Percentiles rank a stretch among this genome's conserved stretches.
Conservation (phyloP, 2,113 vertebrate genomes). For the Cyprinodon brontotheroides region DNA sequence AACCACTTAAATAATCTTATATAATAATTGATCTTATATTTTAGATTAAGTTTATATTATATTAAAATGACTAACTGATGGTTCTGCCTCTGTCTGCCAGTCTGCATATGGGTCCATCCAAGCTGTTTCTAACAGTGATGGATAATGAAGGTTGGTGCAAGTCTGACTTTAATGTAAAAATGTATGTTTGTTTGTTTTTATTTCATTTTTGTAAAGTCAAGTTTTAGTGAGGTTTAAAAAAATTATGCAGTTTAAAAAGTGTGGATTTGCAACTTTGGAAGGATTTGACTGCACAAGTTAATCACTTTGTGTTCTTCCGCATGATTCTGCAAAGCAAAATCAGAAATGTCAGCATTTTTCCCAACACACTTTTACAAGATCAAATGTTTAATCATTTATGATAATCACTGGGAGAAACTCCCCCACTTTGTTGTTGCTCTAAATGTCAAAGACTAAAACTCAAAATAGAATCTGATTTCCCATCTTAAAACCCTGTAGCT, state of each 20-base stretch:
- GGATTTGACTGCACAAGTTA: not conserved
- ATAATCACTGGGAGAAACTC: not conserved
- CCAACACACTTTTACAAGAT: not conserved
- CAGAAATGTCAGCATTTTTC: not conserved
- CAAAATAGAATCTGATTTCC: constrained; percentile 14
- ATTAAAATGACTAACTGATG: not conserved
- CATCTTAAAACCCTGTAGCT: constrained; percentile 15
- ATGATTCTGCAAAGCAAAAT: not conserved
- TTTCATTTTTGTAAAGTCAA: not conserved
- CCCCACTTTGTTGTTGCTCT: not conserved
- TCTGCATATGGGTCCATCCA: not conserved
- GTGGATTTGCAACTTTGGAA: too few relatives aligned
- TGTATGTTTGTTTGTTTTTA: not conserved
- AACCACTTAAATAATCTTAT: too few relatives aligned
- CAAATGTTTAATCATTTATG: not conserved
- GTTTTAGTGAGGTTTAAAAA: not conserved
- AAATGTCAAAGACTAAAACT: constrained; percentile 15
- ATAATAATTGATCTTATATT: too few relatives aligned
- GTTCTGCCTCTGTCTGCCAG: too few relatives aligned
- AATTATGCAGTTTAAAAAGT: not conserved
- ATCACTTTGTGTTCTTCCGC: too few relatives aligned
- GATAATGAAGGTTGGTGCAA: not conserved
- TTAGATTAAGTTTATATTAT: too few relatives aligned
- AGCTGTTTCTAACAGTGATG: not conserved
- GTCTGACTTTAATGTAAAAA: not conserved